phyloP scores from a whole-genome alignment of 1,140 invertebrate genomes.

The Drosophila chauvacae region DNA sequence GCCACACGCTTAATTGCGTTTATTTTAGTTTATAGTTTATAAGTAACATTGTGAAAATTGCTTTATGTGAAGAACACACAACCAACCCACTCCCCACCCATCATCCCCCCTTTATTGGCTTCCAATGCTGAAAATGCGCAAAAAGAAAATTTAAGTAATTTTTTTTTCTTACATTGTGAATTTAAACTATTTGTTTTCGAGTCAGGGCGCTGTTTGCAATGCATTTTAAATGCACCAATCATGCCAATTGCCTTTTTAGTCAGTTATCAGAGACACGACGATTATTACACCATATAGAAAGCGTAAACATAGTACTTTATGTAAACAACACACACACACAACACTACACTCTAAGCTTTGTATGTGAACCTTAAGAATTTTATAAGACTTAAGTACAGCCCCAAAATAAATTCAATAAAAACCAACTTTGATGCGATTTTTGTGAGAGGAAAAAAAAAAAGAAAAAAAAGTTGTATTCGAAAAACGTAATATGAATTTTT shows the following conservation, averaged over 20 bases:
- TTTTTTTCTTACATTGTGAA: constrained; percentile 32
- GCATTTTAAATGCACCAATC: constrained; percentile 71
- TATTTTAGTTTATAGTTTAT: constrained; percentile 53
- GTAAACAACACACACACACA: constrained; percentile 36
- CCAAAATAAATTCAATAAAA: constrained; percentile 35
- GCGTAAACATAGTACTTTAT: constrained; percentile 47
- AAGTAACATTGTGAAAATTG: constrained; percentile 60
- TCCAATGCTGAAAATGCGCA: constrained; percentile 71
- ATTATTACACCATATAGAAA: constrained; percentile 11
- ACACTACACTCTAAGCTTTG: constrained; percentile 58
- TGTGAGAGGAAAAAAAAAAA: background rate
- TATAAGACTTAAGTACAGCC: constrained; percentile 58
- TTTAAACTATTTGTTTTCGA: constrained; percentile 34
- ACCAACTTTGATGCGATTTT: constrained; percentile 26
- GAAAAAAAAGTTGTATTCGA: constrained; percentile 22
- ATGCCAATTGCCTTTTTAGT: constrained; percentile 56
- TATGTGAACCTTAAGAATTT: constrained; percentile 72
- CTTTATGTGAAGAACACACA: constrained; percentile 60
- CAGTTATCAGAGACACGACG: constrained; percentile 31
- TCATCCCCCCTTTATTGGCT: constrained; percentile 54
- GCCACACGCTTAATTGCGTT: constrained; percentile 32
- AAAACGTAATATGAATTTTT: constrained; percentile 36
- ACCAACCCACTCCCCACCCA: background rate
- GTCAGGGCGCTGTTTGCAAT: constrained; percentile 68
- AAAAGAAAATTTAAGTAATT: constrained; percentile 46